phyloP scores from a whole-genome alignment of 2,113 vertebrate species.

The Sander lucioperca region DNA sequence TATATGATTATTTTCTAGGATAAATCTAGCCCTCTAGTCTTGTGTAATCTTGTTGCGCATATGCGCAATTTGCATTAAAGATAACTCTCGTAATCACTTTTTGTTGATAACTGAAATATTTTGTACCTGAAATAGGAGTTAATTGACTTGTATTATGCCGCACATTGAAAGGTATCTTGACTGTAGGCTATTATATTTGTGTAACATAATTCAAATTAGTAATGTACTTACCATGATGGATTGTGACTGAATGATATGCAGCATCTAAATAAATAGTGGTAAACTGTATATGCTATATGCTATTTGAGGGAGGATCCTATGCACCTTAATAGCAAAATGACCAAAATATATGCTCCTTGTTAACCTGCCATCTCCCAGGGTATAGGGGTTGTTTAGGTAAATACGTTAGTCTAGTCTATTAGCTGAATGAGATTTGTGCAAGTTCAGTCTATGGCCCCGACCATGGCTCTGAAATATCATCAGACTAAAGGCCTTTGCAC shows the following conservation, averaged over 20 bases:
- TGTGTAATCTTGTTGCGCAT: background rate
- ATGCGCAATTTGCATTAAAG: background rate
- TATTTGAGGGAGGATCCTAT: too few relatives aligned
- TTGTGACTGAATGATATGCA: constrained; percentile 1
- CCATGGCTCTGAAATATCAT: too few relatives aligned
- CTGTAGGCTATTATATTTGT: background rate
- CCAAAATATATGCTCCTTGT: too few relatives aligned
- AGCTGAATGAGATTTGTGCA: too few relatives aligned
- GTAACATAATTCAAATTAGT: background rate
- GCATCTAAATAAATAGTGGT: background rate
- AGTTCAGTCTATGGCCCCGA: too few relatives aligned
- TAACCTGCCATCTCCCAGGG: too few relatives aligned
- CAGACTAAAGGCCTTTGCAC: too few relatives aligned
- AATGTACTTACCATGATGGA: background rate
- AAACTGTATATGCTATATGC: background rate
- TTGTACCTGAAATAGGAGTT: background rate
- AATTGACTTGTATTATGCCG: background rate
- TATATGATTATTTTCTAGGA: background rate
- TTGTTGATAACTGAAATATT: background rate
- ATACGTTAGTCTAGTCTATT: too few relatives aligned
- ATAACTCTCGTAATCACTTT: background rate
- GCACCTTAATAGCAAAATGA: too few relatives aligned
- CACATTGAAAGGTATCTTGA: background rate
- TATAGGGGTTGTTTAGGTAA: too few relatives aligned
- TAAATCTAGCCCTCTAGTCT: background rate